Conservation (phyloP, 2,888 invertebrate genomes). For the Spatulosminthurus flaviceps region DNA sequence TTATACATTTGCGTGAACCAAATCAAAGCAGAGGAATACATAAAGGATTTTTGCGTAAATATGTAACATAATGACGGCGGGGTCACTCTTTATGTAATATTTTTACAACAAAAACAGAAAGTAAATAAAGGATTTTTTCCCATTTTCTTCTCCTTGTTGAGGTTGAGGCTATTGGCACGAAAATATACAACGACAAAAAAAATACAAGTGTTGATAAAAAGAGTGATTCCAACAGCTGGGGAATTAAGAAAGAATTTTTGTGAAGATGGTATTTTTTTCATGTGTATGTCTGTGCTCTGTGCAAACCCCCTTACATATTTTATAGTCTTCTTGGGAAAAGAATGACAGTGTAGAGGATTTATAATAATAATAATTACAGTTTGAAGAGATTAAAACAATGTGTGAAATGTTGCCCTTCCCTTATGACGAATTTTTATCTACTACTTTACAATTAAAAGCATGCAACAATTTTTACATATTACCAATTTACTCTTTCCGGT, state of each 20-base stretch:
- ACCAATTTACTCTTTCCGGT: conserved; percentile 44
- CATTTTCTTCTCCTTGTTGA: background rate
- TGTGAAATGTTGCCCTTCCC: conserved; percentile 46
- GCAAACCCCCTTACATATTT: background rate
- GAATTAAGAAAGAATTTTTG: no score
- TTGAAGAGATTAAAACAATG: conserved; percentile 39
- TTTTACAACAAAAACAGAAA: no score
- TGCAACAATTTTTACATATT: conserved; percentile 48
- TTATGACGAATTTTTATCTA: conserved; percentile 43
- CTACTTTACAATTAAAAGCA: conserved; percentile 42
- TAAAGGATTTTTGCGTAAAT: no score
- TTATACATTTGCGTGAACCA: no score
- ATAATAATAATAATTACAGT: conserved; percentile 27
- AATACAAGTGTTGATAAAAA: background rate
- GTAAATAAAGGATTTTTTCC: no score
- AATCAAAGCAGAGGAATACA: no score
- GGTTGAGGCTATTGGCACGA: conserved; percentile 20
- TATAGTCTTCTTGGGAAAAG: conserved; percentile 30
- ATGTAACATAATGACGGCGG: no score
- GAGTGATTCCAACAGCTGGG: background rate
- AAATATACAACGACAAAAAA: background rate
- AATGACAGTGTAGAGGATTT: no score
- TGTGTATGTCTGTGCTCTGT: background rate
- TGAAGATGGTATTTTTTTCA: background rate
- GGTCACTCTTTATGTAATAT: no score